These are phyloP conservation scores for Larimichthys polyactis DNA, from an alignment of 2,113 vertebrate genomes.

Conservation along the genomic window DNA sequence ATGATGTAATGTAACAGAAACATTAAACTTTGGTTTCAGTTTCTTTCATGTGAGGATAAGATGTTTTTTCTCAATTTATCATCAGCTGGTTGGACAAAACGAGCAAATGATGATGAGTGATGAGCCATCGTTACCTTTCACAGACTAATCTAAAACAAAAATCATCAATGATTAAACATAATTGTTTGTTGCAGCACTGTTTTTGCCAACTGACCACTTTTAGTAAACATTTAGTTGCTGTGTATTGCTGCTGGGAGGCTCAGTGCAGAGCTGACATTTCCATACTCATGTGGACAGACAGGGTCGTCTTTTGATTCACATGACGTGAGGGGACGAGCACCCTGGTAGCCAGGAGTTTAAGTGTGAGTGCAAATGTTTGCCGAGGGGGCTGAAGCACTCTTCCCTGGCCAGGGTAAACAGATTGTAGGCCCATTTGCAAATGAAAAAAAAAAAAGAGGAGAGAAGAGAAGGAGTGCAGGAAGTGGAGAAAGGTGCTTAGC, in stretches of 20 bases:
- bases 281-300: conserved; percentile 67
- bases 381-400: conserved; percentile 78
- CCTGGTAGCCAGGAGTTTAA: conserved; percentile 75
- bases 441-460: conserved; percentile 71
- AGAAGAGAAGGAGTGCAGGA: conserved; percentile 78
- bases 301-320: conserved; percentile 74
- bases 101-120: neutral
- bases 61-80: no score
- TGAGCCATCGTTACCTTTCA: neutral
- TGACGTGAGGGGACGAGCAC: conserved; percentile 64
- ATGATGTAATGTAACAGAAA: neutral
- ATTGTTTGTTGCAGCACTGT: neutral
- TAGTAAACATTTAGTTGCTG: conserved; percentile 11
- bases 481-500: conserved; percentile 82
- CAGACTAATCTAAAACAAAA: no score
- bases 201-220: neutral
- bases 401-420: conserved; percentile 84
- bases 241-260: conserved; percentile 10
- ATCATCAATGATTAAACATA: neutral
- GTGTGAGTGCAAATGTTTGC: conserved; percentile 87
- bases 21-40: no score
- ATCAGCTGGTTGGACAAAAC: no score
- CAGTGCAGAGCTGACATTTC: conserved; percentile 62
- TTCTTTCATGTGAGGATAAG: no score
- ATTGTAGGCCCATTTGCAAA: conserved; percentile 87